A percentile compares a stretch with the other conserved stretches of the same genome.
Evolutionary conservation across 1,140 invertebrate genomes (phyloP).

Genomic region (Drosophila kohkoa): DNA sequence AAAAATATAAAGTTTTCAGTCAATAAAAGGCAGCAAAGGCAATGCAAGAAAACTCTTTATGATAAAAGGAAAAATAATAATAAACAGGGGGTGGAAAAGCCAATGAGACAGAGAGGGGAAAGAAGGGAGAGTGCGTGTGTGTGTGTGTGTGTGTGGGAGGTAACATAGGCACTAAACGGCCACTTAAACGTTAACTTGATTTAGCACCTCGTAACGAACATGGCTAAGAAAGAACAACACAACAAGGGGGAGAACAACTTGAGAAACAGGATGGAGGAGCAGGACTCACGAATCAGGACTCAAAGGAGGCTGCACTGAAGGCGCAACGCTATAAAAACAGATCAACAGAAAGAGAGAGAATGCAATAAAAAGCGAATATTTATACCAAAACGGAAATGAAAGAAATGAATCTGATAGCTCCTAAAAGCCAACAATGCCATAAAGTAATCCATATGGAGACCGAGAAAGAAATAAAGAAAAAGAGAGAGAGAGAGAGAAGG

Average conservation of each 20-base stretch:
- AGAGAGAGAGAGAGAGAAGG: background rate
- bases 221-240: conserved; percentile 27
- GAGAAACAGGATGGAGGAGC: conserved; percentile 8
- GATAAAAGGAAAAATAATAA: conserved; percentile 70
- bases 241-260: conserved; percentile 8
- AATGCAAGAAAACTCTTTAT: conserved; percentile 75
- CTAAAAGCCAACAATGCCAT: conserved; percentile 54
- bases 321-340: conserved; percentile 61
- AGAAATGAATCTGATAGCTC: conserved; percentile 52
- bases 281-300: background rate
- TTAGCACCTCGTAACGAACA: conserved; percentile 76
- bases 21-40: conserved; percentile 73
- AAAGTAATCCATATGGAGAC: conserved; percentile 57
- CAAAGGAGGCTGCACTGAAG: conserved; percentile 26
- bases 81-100: conserved; percentile 30
- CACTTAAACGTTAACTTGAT: conserved; percentile 82
- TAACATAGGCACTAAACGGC: conserved; percentile 75
- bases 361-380: conserved; percentile 46
- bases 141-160: conserved; percentile 1
- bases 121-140: background rate
- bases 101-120: background rate
- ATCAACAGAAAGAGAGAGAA: conserved; percentile 43
- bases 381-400: conserved; percentile 45
- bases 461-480: background rate
- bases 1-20: conserved; percentile 78